A percentile compares a stretch with the other conserved stretches of the same genome.
Conservation (phyloP, 37 sponge, comb jelly and placozoan species). For the Hexactinellida sp. region DNA sequence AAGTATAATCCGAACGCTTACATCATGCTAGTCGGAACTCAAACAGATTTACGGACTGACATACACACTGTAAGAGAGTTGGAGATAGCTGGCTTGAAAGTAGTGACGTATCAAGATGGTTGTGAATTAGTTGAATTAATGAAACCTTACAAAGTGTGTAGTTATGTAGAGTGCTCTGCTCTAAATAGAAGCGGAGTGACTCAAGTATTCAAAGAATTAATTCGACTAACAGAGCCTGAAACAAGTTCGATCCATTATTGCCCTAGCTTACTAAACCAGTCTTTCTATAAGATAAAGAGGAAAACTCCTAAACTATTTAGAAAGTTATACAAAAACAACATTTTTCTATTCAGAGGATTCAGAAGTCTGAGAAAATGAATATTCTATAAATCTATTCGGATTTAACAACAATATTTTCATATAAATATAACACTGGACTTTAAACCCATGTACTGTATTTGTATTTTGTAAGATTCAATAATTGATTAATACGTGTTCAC, state of each 20-base stretch:
- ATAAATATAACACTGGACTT: too few relatives aligned
- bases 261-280: not conserved
- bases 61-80: not conserved
- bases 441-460: not conserved
- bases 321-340: not conserved
- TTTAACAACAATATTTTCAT: too few relatives aligned
- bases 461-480: not conserved
- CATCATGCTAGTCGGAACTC: not conserved
- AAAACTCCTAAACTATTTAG: not conserved
- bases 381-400: not conserved
- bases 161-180: slow-evolving; percentile 12
- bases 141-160: not conserved
- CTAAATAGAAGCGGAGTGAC: not conserved
- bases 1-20: not conserved
- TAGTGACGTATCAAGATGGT: not conserved
- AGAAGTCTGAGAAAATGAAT: not conserved
- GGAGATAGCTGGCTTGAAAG: not conserved
- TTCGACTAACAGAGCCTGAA: not conserved
- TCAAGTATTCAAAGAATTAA: not conserved
- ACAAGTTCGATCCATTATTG: not conserved
- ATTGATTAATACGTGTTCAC: not conserved
- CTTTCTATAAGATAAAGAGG: not conserved
- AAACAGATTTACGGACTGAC: not conserved
- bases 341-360: not conserved
- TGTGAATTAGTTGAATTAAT: not conserved